A percentile compares a stretch with the other conserved stretches of the same genome.
Evolutionary conservation across 2,113 vertebrate species (phyloP).

Genomic region (Butorides virescens): DNA sequence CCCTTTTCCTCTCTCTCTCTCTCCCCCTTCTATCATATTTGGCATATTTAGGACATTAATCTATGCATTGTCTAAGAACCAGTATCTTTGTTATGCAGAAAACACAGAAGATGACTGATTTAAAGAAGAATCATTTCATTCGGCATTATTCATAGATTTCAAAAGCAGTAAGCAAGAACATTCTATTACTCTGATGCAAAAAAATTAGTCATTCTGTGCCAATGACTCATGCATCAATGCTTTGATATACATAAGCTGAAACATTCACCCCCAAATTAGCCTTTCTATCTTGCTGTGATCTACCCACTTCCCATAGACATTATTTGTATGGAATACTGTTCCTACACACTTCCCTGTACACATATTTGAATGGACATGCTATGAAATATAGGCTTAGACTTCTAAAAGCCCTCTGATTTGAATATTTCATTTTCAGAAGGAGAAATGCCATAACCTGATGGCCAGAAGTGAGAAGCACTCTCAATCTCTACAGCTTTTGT

Average conservation of each 20-base stretch:
- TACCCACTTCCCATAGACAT: not conserved
- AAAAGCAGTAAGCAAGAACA: constrained; percentile 34
- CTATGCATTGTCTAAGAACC: not conserved
- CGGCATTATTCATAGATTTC: constrained; percentile 1
- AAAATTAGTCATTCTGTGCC: not conserved
- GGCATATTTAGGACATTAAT: not conserved
- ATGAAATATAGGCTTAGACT: not conserved
- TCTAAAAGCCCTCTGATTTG: not conserved
- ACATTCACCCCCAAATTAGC: not conserved
- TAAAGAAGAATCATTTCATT: not conserved
- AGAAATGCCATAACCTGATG: not conserved
- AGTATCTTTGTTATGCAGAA: not conserved
- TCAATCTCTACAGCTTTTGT: not conserved
- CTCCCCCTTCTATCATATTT: not conserved
- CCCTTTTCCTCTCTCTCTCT: not conserved
- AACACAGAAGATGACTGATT: not conserved
- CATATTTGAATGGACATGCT: not conserved
- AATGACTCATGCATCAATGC: constrained; percentile 43
- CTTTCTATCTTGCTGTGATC: constrained; percentile 4
- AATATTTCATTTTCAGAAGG: not conserved
- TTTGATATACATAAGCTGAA: constrained; percentile 38
- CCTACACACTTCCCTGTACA: not conserved
- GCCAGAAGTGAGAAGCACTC: not conserved
- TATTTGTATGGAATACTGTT: not conserved
- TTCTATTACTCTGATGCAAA: constrained; percentile 30